These are phyloP conservation scores for Alouatta palliata DNA, from an alignment of 2,113 vertebrate species.

Conservation along the genomic window DNA sequence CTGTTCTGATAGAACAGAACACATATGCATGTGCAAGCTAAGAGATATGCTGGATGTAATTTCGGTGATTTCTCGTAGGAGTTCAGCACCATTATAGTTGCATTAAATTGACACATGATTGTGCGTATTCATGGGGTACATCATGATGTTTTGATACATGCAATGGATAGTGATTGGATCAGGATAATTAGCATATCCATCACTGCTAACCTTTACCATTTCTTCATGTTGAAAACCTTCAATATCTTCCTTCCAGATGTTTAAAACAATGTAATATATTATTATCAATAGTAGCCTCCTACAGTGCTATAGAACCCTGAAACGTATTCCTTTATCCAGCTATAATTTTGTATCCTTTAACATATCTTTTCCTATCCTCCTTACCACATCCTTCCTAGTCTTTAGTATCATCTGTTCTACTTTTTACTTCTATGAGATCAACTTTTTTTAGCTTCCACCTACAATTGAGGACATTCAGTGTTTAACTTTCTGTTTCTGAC, in stretches of 20 bases:
- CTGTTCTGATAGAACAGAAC: not conserved
- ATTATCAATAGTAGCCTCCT: not conserved
- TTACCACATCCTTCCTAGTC: not conserved
- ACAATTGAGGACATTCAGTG: not conserved
- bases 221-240: not conserved
- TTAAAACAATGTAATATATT: not conserved
- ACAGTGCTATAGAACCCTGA: not conserved
- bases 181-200: not conserved
- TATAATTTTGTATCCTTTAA: not conserved
- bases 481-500: not conserved
- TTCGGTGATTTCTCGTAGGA: not conserved
- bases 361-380: not conserved
- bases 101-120: not conserved
- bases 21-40: not conserved
- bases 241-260: not conserved
- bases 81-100: not conserved
- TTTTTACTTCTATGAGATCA: not conserved
- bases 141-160: not conserved
- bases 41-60: accelerated
- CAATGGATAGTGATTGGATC: not conserved
- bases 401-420: not conserved
- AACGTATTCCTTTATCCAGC: not conserved
- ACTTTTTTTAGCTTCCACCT: not conserved
- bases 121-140: not conserved
- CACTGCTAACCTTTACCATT: not conserved